Conservation (phyloP, 2,113 vertebrate species). For the Macrotis lagotis region DNA sequence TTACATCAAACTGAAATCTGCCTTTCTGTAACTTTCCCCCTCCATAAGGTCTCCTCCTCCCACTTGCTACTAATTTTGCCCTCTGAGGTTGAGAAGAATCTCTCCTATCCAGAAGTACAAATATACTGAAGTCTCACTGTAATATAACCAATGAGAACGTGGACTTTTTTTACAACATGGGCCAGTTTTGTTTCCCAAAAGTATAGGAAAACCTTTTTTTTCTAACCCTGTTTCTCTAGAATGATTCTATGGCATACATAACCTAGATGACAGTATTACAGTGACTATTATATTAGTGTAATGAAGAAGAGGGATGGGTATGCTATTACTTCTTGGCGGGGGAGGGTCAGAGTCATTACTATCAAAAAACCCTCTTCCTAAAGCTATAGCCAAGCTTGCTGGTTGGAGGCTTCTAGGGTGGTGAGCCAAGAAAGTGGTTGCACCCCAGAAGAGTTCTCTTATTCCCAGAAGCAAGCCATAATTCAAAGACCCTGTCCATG, state of each 20-base stretch:
- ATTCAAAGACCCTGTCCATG: constrained; percentile 3
- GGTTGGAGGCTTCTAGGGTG: not conserved
- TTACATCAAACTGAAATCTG: not conserved
- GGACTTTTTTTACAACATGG: not conserved
- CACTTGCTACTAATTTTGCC: not conserved
- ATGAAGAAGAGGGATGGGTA: not conserved
- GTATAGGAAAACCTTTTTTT: constrained; percentile 9
- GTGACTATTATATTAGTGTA: not conserved
- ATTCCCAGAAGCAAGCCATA: constrained; percentile 75
- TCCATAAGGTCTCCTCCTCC: too few species aligned
- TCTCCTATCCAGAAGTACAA: not conserved
- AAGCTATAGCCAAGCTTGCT: constrained; percentile 54
- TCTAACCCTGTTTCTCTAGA: constrained; percentile 46
- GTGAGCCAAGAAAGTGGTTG: not conserved
- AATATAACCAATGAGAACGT: not conserved
- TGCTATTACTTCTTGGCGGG: not conserved
- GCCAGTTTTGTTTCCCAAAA: not conserved
- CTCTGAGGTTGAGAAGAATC: not conserved
- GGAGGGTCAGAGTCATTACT: constrained; percentile 56
- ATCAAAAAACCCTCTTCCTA: constrained; percentile 58
- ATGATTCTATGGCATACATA: not conserved
- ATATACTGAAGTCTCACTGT: not conserved
- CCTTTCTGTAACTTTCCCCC: not conserved
- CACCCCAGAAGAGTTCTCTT: constrained; percentile 47
- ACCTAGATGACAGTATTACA: not conserved